These are phyloP conservation scores for Drosophila subsilvestris DNA, from an alignment of 2,888 invertebrate species.

Conservation along the genomic window DNA sequence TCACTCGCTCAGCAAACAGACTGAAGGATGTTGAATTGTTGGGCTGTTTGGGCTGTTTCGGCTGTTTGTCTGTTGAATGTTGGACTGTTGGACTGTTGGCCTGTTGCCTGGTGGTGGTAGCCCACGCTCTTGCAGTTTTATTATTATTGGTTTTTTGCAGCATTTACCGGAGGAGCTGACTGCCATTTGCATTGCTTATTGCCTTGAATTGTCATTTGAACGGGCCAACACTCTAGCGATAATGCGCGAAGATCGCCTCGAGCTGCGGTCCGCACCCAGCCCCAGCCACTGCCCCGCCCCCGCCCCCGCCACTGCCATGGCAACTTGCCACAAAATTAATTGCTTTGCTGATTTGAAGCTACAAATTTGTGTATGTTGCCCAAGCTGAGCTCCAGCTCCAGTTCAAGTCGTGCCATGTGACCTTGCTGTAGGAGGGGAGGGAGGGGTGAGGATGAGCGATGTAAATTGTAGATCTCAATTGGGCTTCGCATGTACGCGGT, in stretches of 20 bases:
- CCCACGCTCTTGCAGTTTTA: slow-evolving; percentile 79
- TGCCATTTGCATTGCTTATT: slow-evolving; percentile 76
- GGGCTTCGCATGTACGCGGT: slow-evolving; percentile 28
- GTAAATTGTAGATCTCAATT: slow-evolving; percentile 36
- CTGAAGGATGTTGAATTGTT: slow-evolving; percentile 47
- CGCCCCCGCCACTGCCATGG: background rate
- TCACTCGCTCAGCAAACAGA: slow-evolving; percentile 14
- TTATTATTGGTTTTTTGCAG: slow-evolving; percentile 73
- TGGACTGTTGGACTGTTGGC: too few relatives aligned
- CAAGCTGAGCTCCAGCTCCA: background rate
- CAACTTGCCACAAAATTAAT: slow-evolving; percentile 64
- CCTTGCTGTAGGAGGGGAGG: background rate
- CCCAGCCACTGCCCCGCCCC: too few relatives aligned
- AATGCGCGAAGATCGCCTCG: slow-evolving; percentile 72
- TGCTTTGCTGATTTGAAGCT: slow-evolving; percentile 69
- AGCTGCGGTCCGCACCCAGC: background rate
- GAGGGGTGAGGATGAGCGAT: slow-evolving; percentile 20
- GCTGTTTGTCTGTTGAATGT: too few relatives aligned
- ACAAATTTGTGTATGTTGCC: slow-evolving; percentile 64
- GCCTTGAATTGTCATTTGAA: slow-evolving; percentile 70
- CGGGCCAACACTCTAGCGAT: slow-evolving; percentile 38
- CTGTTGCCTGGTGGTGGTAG: slow-evolving; percentile 8
- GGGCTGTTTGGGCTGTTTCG: slow-evolving; percentile 5
- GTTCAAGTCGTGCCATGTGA: slow-evolving; percentile 63
- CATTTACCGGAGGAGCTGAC: slow-evolving; percentile 51